Evolutionary conservation across 2,888 invertebrate species (phyloP).

Genomic region (Hirtodrosophila alboralis): DNA sequence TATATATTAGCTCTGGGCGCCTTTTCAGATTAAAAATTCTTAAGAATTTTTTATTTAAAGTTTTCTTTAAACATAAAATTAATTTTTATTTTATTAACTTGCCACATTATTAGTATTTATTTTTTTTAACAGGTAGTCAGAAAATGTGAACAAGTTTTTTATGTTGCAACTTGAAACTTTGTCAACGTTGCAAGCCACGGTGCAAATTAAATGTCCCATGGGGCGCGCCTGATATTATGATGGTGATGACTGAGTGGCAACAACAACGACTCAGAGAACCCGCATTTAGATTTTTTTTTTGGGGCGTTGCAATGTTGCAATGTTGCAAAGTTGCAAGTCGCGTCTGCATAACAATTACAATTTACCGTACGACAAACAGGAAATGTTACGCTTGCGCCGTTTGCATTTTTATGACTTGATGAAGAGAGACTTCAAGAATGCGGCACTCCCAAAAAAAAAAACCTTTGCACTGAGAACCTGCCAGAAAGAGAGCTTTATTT

Average conservation of each 20-base stretch:
- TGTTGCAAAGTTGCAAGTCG: constrained; percentile 35
- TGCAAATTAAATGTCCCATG: constrained; percentile 48
- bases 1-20: no score
- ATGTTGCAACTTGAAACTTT: constrained; percentile 43
- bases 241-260: background rate
- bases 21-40: no score
- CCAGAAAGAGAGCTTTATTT: background rate
- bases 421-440: constrained; percentile 20
- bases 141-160: constrained; percentile 46
- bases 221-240: constrained; percentile 10
- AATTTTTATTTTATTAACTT: no score
- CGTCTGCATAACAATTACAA: constrained; percentile 73
- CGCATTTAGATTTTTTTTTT: constrained; percentile 37
- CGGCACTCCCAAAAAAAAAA: constrained; percentile 40
- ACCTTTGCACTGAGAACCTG: background rate
- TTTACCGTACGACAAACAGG: constrained; percentile 73
- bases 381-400: constrained; percentile 66
- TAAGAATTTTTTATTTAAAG: no score
- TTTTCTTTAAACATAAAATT: no score
- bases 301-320: constrained; percentile 50
- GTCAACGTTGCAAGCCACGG: constrained; percentile 54
- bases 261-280: constrained; percentile 32
- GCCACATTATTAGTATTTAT: no score
- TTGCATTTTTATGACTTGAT: constrained; percentile 52
- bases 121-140: constrained; percentile 25